Evolutionary conservation across 2,888 invertebrate genomes (phyloP).

Genomic region (Watsonalla binaria): DNA sequence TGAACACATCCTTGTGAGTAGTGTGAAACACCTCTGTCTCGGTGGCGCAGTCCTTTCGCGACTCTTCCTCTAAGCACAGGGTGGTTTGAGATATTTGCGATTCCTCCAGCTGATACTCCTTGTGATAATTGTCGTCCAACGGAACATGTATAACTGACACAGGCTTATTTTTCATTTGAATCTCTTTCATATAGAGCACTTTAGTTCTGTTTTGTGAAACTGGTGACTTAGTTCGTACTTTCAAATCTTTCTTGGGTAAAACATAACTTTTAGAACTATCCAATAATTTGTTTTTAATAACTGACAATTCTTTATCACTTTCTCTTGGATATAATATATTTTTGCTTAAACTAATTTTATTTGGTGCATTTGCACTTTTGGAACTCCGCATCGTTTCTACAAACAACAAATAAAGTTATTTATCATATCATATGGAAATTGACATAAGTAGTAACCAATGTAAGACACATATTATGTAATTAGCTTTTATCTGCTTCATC

Average conservation of each 20-base stretch:
- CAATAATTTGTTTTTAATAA: conserved; percentile 33
- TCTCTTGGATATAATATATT: conserved; percentile 32
- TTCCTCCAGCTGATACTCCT: conserved; percentile 9
- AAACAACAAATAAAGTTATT: conserved; percentile 16
- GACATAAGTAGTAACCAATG: too few species aligned
- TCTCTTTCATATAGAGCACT: conserved; percentile 28
- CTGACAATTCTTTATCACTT: conserved; percentile 36
- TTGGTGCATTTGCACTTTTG: conserved; percentile 24
- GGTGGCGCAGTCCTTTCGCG: conserved; percentile 22
- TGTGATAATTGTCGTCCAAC: conserved; percentile 33
- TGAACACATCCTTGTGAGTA: conserved; percentile 29
- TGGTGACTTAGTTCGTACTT: conserved; percentile 19
- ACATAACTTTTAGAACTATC: conserved; percentile 23
- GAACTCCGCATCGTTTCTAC: conserved; percentile 31
- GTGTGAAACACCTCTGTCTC: conserved; percentile 24
- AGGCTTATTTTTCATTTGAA: conserved; percentile 30
- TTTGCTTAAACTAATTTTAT: conserved; percentile 46
- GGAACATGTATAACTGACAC: conserved; percentile 49
- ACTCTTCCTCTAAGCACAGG: conserved; percentile 8
- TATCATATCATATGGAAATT: neutral
- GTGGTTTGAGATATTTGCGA: conserved; percentile 2
- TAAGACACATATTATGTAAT: too few species aligned
- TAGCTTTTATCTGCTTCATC: too few species aligned
- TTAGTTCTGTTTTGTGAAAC: conserved; percentile 22
- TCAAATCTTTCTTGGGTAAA: conserved; percentile 23